These are phyloP conservation scores for Benitochromis conjunctus DNA, from an alignment of 2,113 vertebrate genomes.

Conservation along the genomic window DNA sequence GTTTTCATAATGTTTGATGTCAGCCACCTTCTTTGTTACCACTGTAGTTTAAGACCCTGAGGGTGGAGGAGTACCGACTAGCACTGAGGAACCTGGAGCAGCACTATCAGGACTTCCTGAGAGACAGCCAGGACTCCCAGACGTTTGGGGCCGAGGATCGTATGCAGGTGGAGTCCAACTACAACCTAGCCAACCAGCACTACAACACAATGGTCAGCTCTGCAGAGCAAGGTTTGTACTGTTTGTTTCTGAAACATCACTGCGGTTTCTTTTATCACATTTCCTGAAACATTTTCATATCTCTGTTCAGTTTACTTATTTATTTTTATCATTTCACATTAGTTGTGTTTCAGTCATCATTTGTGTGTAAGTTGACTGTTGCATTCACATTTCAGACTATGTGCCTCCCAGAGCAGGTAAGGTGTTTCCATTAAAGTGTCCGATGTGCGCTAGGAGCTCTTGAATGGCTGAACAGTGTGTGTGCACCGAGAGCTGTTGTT, in stretches of 20 bases:
- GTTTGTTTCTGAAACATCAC: neutral
- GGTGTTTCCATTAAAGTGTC: slow-evolving; percentile 2
- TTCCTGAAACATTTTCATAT: neutral
- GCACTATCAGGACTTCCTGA: slow-evolving; percentile 91
- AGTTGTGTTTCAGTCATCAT: neutral
- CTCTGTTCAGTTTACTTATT: neutral
- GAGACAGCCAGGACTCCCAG: slow-evolving; percentile 85
- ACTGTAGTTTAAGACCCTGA: slow-evolving; percentile 83
- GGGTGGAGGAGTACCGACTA: slow-evolving; percentile 83
- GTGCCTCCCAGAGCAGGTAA: slow-evolving; percentile 62
- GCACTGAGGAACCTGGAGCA: slow-evolving; percentile 82
- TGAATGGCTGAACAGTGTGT: slow-evolving; percentile 12
- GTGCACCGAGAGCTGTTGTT: neutral
- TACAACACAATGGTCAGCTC: slow-evolving; percentile 83
- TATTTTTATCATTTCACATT: neutral
- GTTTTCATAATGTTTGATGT: neutral
- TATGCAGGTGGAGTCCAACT: slow-evolving; percentile 84
- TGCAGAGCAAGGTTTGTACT: slow-evolving; percentile 82
- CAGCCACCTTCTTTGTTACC: rapidly evolving
- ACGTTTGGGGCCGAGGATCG: slow-evolving; percentile 87
- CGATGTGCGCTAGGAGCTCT: neutral
- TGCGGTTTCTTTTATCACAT: neutral
- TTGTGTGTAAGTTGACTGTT: slow-evolving; percentile 47
- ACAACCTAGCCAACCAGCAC: slow-evolving; percentile 78
- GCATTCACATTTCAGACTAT: slow-evolving; percentile 68